phyloP scores from a whole-genome alignment of 2,888 invertebrate genomes.

The Ornithoptera priamus region DNA sequence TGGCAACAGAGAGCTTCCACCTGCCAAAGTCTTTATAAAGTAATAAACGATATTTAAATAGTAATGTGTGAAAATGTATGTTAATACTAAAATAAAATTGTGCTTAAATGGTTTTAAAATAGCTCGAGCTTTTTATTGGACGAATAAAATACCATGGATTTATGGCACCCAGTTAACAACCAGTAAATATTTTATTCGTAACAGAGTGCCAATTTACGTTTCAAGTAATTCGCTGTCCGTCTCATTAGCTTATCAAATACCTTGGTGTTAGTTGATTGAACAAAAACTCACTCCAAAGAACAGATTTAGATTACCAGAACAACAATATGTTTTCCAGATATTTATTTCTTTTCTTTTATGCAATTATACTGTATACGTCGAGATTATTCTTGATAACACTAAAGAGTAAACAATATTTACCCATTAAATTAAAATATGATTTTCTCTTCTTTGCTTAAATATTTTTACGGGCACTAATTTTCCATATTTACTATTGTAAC shows the following conservation, averaged over 20 bases:
- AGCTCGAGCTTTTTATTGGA: constrained; percentile 1
- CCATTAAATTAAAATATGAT: no score
- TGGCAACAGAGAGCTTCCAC: no score
- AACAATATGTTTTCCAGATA: background rate
- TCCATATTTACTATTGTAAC: no score
- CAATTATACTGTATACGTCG: no score
- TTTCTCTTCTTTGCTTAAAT: no score
- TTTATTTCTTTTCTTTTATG: no score
- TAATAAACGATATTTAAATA: background rate
- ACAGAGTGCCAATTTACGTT: constrained; percentile 17
- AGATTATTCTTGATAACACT: no score
- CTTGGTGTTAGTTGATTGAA: background rate
- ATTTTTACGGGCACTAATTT: no score
- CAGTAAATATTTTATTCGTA: constrained; percentile 24
- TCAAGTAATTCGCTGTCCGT: constrained; percentile 30
- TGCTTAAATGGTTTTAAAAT: constrained; percentile 12
- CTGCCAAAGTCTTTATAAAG: background rate
- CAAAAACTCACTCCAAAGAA: background rate
- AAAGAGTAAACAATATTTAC: no score
- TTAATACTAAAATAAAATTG: background rate
- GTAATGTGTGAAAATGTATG: background rate
- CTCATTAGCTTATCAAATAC: constrained; percentile 26
- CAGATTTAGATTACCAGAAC: background rate
- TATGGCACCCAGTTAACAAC: constrained; percentile 15
- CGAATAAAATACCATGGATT: constrained; percentile 8